A percentile compares a stretch with the other conserved stretches of the same genome.
Conservation (phyloP, 1,140 invertebrate species). For the Aphelenchoides avenae region DNA sequence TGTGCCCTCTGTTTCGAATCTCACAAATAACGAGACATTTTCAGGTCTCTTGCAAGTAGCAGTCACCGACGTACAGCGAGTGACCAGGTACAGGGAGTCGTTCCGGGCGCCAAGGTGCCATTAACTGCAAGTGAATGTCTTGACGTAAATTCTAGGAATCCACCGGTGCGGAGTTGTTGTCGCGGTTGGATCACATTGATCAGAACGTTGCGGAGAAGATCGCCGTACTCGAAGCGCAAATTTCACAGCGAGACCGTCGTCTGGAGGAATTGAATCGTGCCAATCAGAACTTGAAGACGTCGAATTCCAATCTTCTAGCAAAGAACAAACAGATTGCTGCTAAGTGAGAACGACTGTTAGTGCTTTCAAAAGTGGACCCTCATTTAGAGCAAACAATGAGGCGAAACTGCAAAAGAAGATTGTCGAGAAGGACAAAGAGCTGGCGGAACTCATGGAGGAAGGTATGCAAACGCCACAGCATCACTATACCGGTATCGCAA, state of each 20-base stretch:
- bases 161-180: too few relatives aligned
- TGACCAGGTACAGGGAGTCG: too few relatives aligned
- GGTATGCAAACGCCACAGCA: constrained; percentile 31
- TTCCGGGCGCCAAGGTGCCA: too few relatives aligned
- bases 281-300: constrained; percentile 35
- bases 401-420: constrained; percentile 50
- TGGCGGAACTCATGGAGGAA: constrained; percentile 48
- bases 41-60: constrained; percentile 48
- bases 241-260: constrained; percentile 39
- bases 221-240: constrained; percentile 28
- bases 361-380: constrained; percentile 4
- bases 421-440: constrained; percentile 46
- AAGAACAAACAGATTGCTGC: constrained; percentile 43
- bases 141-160: too few relatives aligned
- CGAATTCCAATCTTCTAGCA: constrained; percentile 33
- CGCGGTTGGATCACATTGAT: too few relatives aligned
- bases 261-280: constrained; percentile 36
- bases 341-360: constrained; percentile 4
- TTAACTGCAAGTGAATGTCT: too few relatives aligned
- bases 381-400: constrained; percentile 24
- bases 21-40: constrained; percentile 16
- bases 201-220: constrained; percentile 22
- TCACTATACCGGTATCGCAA: too few relatives aligned
- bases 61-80: constrained; percentile 23
- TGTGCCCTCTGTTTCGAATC: neutral